Evolutionary conservation across 2,888 invertebrate genomes (phyloP), one percentile per base, ranked within the genome.

Genomic region (Cylindroiulus punctatus): DNA sequence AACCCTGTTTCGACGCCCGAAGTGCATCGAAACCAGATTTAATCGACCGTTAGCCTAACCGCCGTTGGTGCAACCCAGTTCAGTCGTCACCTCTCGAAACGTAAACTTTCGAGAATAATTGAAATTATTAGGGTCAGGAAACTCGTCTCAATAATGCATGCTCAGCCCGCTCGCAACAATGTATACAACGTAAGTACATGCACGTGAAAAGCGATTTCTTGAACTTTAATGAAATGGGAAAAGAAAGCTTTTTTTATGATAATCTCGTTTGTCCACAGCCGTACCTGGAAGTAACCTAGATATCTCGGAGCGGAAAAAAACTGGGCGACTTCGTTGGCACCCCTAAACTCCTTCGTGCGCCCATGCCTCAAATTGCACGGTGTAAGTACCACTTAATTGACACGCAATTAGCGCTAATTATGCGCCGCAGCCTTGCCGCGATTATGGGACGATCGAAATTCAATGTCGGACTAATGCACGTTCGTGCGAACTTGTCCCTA

Each of bases 121-220:
- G 65, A 65, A 65, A 65, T 65, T n/a, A n/a, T n/a, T 65, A 65
- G 65, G 65, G 65, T 65, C 65, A 65, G 65, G 26, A 65, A 65
- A 65, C 65, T 65, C 14, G 65, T 65, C 19, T 36, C 19, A 65
- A 65, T 65, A 26, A 22, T 0, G 65, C 65, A 26, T 26, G 7
- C 52, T 17, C n/a, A n/a, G 12, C 52, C 17, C 2, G 36, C 36
- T 36, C 36, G 0, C 22, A 65, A 22, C 22, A 65, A 26, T 65
- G 65, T 8, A 19, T 26, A 22, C 22, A 65, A 26, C 26, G 65
- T 8, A 19, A 17, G 10, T 26, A 36, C 36, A 4, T 36, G 36
- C 36, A 36, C 26, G 8, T 3, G 19, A 65, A 26, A 26, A n/a
- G 42, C 10, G 19, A 65, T 65, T 65, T 65, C 8, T 65, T 65